Percentiles rank a stretch among this genome's conserved stretches.
phyloP scores from a whole-genome alignment of 2,797 vertebrate genomes.

The Tokudaia muenninki region DNA sequence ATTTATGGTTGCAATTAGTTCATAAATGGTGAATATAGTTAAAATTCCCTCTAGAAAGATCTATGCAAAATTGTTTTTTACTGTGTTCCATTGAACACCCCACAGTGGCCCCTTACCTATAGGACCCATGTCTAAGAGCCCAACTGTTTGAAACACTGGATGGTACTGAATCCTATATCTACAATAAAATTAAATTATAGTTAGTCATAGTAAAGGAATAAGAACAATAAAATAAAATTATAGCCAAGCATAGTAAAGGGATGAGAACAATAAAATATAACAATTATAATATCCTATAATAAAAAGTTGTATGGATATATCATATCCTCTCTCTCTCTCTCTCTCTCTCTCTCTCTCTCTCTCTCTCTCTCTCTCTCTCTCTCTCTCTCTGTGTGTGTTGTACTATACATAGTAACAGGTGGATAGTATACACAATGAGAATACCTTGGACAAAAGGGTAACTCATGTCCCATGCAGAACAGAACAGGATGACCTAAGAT shows the following conservation, averaged over 20 bases:
- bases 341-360: not conserved
- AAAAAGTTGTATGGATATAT: not conserved
- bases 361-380: not conserved
- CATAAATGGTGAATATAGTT: conserved; percentile 7
- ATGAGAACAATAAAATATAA: not conserved
- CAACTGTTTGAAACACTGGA: not conserved
- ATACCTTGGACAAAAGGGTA: not conserved
- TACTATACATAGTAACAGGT: not conserved
- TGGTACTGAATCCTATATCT: not conserved
- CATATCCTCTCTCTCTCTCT: not conserved
- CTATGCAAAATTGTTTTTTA: not conserved
- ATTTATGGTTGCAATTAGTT: conserved; percentile 62
- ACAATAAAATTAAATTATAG: not conserved
- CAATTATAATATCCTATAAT: not conserved
- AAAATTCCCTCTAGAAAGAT: not conserved
- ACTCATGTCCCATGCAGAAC: not conserved
- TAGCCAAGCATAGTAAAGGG: not conserved
- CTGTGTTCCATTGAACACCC: not conserved
- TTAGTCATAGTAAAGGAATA: not conserved
- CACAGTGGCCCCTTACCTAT: not conserved
- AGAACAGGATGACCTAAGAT: not conserved
- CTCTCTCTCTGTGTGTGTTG: not conserved
- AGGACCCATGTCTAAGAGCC: not conserved
- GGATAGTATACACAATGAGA: not conserved
- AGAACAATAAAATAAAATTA: not conserved